Base-by-base conservation (phyloP, 1,140 invertebrate genomes). In the Popillia japonica region DNA sequence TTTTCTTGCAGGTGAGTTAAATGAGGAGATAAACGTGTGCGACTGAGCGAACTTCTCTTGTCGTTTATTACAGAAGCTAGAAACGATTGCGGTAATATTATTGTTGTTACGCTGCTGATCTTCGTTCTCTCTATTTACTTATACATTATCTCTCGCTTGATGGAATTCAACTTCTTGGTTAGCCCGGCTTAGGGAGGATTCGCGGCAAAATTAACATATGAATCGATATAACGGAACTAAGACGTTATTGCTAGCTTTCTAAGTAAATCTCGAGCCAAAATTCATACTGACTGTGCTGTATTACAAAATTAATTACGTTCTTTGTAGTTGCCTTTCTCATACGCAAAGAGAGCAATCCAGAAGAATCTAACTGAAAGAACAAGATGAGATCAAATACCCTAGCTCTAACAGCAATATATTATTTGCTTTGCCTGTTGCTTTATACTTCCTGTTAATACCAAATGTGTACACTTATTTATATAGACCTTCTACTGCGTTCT, bases 221-320 rank as follows among this genome's bases (percentile, higher is more conserved):
- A 68, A 68, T 68, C 61, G 22, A 68, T 55, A 68, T 68, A 23
- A 27, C 61, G 48, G 14, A 68, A 22, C 61, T 10, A 68, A 34
- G 17, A 68, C 22, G 22, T 68, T 68, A 68, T 27, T 22, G 61
- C 61, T 14, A 10, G 17, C 22, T 68, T 68, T 68, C 61, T 68
- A 20, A 27, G 27, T 27, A 68, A 68, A 68, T 55, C 48, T 17
- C 48, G 17, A 55, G 17, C 48, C n/a, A 14, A 17, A 55, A 17
- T 6, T 55, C 27, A 34, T n/a, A n/a, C 48, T 6, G 48, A 17
- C 48, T 14, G 48, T 17, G 48, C 48, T 55, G 48, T 55, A 55
- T 55, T 55, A 55, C n/a, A 55, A n/a, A 55, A 55, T 55, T 55
- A 55, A 55, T 55, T 55, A 55, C 48, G 11, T 6, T 55, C 48